A percentile compares a stretch with the other conserved stretches of the same genome.
Evolutionary conservation across 2,113 vertebrate species (phyloP).

Genomic region (Erinaceus europaeus): DNA sequence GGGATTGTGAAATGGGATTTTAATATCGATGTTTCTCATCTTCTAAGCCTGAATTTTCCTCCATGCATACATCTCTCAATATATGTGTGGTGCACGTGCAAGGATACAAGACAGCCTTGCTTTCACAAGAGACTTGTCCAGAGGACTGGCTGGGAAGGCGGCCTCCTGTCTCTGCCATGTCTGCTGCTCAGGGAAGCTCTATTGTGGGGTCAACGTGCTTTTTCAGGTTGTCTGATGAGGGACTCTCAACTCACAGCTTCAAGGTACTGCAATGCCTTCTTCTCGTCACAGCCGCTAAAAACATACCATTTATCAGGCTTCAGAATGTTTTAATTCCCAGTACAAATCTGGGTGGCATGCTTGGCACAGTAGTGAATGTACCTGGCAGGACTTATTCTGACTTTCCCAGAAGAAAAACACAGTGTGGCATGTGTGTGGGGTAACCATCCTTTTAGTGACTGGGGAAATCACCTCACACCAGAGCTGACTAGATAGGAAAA

Average conservation of each 20-base stretch:
- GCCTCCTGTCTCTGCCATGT: accelerated
- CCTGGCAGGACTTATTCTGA: slow-evolving; percentile 76
- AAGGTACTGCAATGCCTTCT: slow-evolving; percentile 59
- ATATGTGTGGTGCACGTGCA: neutral
- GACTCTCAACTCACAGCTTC: slow-evolving; percentile 61
- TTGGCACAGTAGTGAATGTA: slow-evolving; percentile 74
- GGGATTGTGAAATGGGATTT: neutral
- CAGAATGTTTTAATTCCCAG: slow-evolving; percentile 78
- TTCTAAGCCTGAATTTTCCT: neutral
- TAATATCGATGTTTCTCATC: slow-evolving; percentile 6
- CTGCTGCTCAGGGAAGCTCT: slow-evolving; percentile 35
- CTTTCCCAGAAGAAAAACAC: slow-evolving; percentile 60
- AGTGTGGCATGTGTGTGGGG: slow-evolving; percentile 60
- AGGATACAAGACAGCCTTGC: neutral
- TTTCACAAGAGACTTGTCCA: neutral
- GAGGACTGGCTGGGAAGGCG: neutral
- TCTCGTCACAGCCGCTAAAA: slow-evolving; percentile 75
- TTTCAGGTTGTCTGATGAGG: slow-evolving; percentile 61
- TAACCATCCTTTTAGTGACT: slow-evolving; percentile 68
- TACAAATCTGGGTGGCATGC: slow-evolving; percentile 78
- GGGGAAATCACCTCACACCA: slow-evolving; percentile 71
- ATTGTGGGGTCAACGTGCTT: slow-evolving; percentile 22
- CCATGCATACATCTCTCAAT: neutral
- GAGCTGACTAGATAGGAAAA: slow-evolving; percentile 63
- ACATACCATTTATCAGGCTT: slow-evolving; percentile 75